Evolutionary conservation across 2,797 vertebrate species (phyloP).

Genomic region (Scleropages formosus): DNA sequence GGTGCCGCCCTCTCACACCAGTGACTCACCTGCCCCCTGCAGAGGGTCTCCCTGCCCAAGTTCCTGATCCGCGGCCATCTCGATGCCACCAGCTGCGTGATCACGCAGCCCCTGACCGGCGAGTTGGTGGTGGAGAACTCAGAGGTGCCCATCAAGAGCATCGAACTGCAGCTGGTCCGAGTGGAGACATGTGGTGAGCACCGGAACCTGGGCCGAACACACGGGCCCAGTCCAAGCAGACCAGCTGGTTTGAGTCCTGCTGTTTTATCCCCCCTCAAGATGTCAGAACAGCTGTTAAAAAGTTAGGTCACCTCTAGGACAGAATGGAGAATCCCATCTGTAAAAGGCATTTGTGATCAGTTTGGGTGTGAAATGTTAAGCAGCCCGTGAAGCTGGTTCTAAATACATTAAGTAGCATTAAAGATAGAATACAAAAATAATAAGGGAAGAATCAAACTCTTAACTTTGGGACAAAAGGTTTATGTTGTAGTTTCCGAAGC

Average conservation of each 20-base stretch:
- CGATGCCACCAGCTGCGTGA: slow-evolving; percentile 84
- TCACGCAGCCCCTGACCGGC: slow-evolving; percentile 85
- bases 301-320: background rate
- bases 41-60: slow-evolving; percentile 81
- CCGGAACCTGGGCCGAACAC: background rate
- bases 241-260: no score
- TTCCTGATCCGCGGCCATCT: slow-evolving; percentile 87
- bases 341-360: no score
- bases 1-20: background rate
- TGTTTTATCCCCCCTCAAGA: no score
- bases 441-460: no score
- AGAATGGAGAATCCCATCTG: no score
- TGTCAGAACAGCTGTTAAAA: background rate
- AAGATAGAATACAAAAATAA: no score
- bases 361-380: no score
- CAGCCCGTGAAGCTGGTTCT: no score
- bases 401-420: background rate
- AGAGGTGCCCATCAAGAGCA: slow-evolving; percentile 83
- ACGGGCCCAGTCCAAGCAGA: no score
- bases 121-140: slow-evolving; percentile 88
- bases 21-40: background rate
- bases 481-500: no score
- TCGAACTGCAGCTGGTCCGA: slow-evolving; percentile 92
- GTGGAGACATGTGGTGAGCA: slow-evolving; percentile 93
- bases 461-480: no score